Evolutionary conservation across 1,140 invertebrate species (phyloP), one percentile per base, ranked within the genome.

Genomic region (Alviniconcha marisindica): DNA sequence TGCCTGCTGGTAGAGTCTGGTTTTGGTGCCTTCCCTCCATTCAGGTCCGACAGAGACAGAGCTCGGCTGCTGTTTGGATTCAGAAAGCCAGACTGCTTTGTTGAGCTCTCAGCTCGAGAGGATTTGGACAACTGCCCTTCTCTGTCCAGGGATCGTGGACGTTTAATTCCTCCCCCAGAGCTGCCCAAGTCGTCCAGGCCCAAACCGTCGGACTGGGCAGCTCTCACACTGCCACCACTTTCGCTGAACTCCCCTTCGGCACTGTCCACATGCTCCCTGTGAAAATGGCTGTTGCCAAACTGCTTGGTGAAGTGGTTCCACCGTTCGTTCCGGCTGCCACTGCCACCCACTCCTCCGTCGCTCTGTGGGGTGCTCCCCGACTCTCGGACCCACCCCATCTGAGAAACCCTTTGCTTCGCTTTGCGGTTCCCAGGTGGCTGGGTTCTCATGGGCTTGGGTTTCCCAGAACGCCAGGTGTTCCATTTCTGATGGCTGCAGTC

Each of bases 21-120:
- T 28, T 63, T 80, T 12, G 66, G 33, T 14, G 24, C 7, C n/a
- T 44, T 40, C n/a, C 31, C 18, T 40, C n/a, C n/a, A n/a, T 42
- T 66, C 31, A 66, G n/a, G 7, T 31, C 38, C 1, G 78, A 24
- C 28, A 80, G 0, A 63, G 38, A 44, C 28, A 66, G 44, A 28
- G 54, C 40, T 80, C 60, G 14, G 54, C 10, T n/a, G 12, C 21
- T 80, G n/a, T 24, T 28, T 44, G 56, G 31, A 28, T 21, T 69
- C 14, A 56, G 18, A 0, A 7, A 7, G 1, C 40, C 73, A 28
- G 14, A 31, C 48, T 21, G 2, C 28, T 12, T 31, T 2, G 44
- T 28, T 28, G 36, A 80, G 36, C 12, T 66, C 42, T 80, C 78
- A 5, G 78, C 78, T 21, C 78, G 78, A 21, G 60, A 63, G 69